Evolutionary conservation across 1,140 invertebrate species (phyloP).

Genomic region (Lepeophtheirus salmonis): DNA sequence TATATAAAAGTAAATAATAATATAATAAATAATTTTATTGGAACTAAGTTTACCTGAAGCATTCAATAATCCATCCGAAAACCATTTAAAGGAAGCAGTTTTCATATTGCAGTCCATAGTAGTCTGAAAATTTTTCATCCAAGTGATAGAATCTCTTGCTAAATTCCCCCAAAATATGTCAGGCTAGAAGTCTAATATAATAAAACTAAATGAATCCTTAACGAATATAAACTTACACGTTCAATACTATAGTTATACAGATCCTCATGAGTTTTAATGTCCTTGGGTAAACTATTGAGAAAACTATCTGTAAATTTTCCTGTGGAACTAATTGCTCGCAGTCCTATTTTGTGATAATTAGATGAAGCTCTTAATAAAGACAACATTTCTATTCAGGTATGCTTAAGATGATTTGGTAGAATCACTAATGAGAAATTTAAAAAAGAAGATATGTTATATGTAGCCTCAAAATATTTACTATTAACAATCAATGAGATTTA

Average conservation of each 20-base stretch:
- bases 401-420: too few relatives aligned
- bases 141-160: conserved; percentile 28
- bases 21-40: background rate
- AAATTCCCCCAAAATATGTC: conserved; percentile 33
- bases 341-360: too few relatives aligned
- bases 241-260: conserved; percentile 25
- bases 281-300: too few relatives aligned
- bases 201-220: background rate
- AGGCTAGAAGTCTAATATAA: conserved; percentile 23
- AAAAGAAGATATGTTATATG: too few relatives aligned
- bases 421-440: too few relatives aligned
- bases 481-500: too few relatives aligned
- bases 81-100: conserved; percentile 27
- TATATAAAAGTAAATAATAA: background rate
- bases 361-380: too few relatives aligned
- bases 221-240: conserved; percentile 21
- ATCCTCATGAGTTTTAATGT: conserved; percentile 24
- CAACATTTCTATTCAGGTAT: too few relatives aligned
- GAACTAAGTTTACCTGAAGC: conserved; percentile 26
- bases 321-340: too few relatives aligned
- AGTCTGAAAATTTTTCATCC: conserved; percentile 30
- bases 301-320: too few relatives aligned
- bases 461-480: too few relatives aligned
- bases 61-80: conserved; percentile 32
- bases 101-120: conserved; percentile 29